Conservation (phyloP, 2,888 invertebrate species). For the Acleris emargana region DNA sequence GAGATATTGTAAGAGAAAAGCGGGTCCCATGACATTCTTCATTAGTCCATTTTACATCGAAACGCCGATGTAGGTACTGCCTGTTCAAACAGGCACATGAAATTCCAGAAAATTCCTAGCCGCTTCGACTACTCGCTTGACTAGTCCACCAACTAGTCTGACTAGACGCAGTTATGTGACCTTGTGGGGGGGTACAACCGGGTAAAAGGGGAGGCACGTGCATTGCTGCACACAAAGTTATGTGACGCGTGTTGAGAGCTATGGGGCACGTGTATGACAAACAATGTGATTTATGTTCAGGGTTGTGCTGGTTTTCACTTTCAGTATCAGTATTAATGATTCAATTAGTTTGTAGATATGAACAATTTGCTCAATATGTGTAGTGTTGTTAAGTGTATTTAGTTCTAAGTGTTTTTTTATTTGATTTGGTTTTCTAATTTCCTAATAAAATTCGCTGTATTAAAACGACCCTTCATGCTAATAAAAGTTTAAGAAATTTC, state of each 20-base stretch:
- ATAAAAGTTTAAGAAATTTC: too few relatives aligned
- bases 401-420: too few relatives aligned
- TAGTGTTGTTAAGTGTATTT: too few relatives aligned
- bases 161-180: conserved; percentile 31
- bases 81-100: neutral
- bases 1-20: too few relatives aligned
- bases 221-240: conserved; percentile 15
- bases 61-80: neutral
- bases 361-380: too few relatives aligned
- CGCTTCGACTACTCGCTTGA: conserved; percentile 8
- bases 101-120: conserved; percentile 24
- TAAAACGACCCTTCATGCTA: too few relatives aligned
- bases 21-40: too few relatives aligned
- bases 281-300: conserved; percentile 16
- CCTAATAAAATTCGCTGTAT: too few relatives aligned
- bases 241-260: conserved; percentile 25
- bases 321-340: neutral
- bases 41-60: too few relatives aligned
- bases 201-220: conserved; percentile 19
- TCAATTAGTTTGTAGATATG: neutral
- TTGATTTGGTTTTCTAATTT: too few relatives aligned
- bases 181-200: conserved; percentile 23
- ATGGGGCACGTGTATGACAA: conserved; percentile 12
- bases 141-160: conserved; percentile 24
- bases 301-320: conserved; percentile 21